Evolutionary conservation across 1,140 invertebrate species (phyloP), one percentile per base, ranked within the genome.

Genomic region (Lasioglossum albipes): DNA sequence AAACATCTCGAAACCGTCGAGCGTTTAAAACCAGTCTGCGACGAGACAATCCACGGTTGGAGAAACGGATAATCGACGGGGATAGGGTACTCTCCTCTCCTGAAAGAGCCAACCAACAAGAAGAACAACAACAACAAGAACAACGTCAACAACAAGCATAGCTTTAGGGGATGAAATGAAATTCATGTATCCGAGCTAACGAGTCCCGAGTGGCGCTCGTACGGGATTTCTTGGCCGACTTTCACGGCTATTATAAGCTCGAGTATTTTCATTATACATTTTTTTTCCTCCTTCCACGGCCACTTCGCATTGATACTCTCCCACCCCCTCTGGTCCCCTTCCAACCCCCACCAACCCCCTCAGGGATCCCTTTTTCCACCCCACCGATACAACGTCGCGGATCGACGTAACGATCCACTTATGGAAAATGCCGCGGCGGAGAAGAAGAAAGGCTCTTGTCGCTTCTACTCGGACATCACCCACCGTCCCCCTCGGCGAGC

Each of bases 321-420:
- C 18, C 45, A 57, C 42, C 16, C 36, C 27, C 66, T 64, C 4
- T 6, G n/a, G 7, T n/a, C 69, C 49, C 20, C 66, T 4, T 41
- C 75, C 59, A 59, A 20, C 64, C 20, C 57, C 61, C 49, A 54
- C 22, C 52, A 66, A 18, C 71, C 31, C 62, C 13, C 16, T 59
- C 72, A 61, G 64, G 62, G 83, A 75, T 57, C 82, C 75, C 62
- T 49, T 65, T 64, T 64, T 62, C 52, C 45, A 42, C 52, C 59
- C 61, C 62, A 57, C 79, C 77, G 73, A 79, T 82, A 70, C 71
- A 83, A 31, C 85, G 70, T 67, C 67, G 71, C 54, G 85, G 85
- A 84, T 86, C 80, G 82, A 79, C 84, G 82, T 87, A 87, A 87
- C 86, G 85, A 87, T 87, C 86, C 85, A 87, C 86, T 87, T 83